These are phyloP conservation scores for Eilema griseolum DNA, from an alignment of 2,888 invertebrate species.

Conservation along the genomic window DNA sequence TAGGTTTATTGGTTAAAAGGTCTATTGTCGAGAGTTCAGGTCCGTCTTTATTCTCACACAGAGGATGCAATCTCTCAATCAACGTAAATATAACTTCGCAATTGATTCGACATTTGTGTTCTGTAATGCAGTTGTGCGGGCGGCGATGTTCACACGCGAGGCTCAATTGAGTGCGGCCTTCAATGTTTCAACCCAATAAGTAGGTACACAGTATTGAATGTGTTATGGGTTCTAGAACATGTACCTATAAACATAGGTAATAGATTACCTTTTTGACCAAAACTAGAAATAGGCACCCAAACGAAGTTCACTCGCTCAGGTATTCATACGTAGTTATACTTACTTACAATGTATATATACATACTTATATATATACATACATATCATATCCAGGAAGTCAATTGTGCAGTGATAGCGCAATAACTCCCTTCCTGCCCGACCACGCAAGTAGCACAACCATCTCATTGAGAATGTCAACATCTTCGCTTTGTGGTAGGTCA, in stretches of 20 bases:
- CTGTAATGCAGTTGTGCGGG: background rate
- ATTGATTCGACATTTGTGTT: constrained; percentile 19
- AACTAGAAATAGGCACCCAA: too few relatives aligned
- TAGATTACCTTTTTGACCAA: too few relatives aligned
- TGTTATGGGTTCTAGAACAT: too few relatives aligned
- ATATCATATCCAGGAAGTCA: too few relatives aligned
- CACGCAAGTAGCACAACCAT: constrained; percentile 61
- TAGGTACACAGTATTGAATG: background rate
- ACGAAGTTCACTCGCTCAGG: too few relatives aligned
- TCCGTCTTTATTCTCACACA: constrained; percentile 15
- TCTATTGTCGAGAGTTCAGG: constrained; percentile 23
- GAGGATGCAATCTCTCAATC: constrained; percentile 27
- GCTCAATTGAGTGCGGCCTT: background rate
- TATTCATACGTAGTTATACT: too few relatives aligned
- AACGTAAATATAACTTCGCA: constrained; percentile 28
- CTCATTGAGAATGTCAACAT: constrained; percentile 40
- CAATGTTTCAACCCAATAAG: background rate
- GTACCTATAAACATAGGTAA: too few relatives aligned
- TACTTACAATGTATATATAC: too few relatives aligned
- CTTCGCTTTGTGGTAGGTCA: constrained; percentile 40
- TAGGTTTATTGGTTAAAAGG: constrained; percentile 27
- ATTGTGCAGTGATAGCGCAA: constrained; percentile 50
- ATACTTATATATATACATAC: too few relatives aligned
- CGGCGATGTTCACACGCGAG: background rate
- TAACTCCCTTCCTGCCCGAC: constrained; percentile 53